Evolutionary conservation across 1,140 invertebrate genomes (phyloP).

Genomic region (Cydia strobilella): DNA sequence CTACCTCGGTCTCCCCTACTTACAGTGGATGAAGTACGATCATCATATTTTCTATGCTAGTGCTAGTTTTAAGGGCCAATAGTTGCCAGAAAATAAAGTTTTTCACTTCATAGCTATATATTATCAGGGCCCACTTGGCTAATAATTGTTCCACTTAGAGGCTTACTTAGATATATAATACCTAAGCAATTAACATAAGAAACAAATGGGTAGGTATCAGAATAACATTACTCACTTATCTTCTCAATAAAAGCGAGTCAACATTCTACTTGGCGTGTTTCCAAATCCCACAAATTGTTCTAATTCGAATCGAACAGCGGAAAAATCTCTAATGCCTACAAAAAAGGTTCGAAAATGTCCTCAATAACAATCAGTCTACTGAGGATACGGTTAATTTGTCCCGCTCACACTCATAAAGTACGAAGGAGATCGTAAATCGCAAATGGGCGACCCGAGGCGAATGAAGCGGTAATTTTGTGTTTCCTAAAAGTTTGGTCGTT

Average conservation of each 20-base stretch:
- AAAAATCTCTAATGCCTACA: slow-evolving; percentile 3
- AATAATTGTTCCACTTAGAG: too few species aligned
- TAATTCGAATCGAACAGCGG: background rate
- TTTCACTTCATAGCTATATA: background rate
- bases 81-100: too few species aligned
- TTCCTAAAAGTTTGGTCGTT: slow-evolving; percentile 11
- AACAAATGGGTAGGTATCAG: background rate
- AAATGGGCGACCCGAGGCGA: background rate
- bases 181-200: background rate
- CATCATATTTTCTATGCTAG: too few species aligned
- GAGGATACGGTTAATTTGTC: background rate
- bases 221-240: background rate
- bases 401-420: slow-evolving; percentile 12
- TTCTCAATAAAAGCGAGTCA: background rate
- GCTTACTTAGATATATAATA: background rate
- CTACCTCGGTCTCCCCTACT: too few species aligned
- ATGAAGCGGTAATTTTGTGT: background rate
- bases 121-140: too few species aligned
- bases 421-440: slow-evolving; percentile 11
- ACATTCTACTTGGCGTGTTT: background rate
- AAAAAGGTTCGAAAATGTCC: background rate
- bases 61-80: too few species aligned
- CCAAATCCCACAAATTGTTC: slow-evolving; percentile 13
- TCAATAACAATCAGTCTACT: slow-evolving; percentile 12
- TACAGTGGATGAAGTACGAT: too few species aligned